A percentile compares a stretch with the other conserved stretches of the same genome.
phyloP scores from a whole-genome alignment of 2,797 vertebrate species.

The Sebastolobus alascanus region DNA sequence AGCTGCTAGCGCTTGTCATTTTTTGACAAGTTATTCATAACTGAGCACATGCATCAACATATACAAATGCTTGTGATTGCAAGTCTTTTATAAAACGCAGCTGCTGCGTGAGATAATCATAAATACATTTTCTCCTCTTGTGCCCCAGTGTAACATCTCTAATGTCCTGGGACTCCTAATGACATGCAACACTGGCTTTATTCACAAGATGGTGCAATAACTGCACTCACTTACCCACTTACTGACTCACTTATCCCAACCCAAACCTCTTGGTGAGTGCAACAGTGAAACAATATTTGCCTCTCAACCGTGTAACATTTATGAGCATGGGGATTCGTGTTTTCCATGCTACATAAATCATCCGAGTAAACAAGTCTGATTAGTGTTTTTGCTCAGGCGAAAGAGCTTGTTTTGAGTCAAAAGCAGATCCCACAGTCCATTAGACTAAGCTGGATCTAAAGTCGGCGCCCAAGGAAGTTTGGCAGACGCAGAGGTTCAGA shows the following conservation, averaged over 20 bases:
- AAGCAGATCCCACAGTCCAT: constrained; percentile 73
- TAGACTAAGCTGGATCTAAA: constrained; percentile 67
- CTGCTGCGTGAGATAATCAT: constrained; percentile 34
- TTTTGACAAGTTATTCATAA: constrained; percentile 56
- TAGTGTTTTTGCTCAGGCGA: constrained; percentile 57
- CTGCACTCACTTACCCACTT: constrained; percentile 69
- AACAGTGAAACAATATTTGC: constrained; percentile 65
- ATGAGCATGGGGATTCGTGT: constrained; percentile 54
- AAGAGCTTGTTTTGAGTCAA: constrained; percentile 59
- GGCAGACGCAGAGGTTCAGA: constrained; percentile 51
- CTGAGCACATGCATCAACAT: constrained; percentile 36
- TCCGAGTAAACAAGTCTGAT: constrained; percentile 70
- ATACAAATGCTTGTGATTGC: constrained; percentile 47
- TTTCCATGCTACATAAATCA: constrained; percentile 73
- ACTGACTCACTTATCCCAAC: constrained; percentile 41
- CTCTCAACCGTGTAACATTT: constrained; percentile 67
- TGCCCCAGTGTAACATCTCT: not conserved
- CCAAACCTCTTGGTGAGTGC: constrained; percentile 33
- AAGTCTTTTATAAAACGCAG: constrained; percentile 25
- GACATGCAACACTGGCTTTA: constrained; percentile 77
- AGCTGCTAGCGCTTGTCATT: constrained; percentile 55
- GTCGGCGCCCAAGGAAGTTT: constrained; percentile 50
- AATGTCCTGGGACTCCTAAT: constrained; percentile 53
- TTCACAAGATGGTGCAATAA: constrained; percentile 86
- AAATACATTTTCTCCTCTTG: constrained; percentile 14